phyloP scores from a whole-genome alignment of 1,140 invertebrate species.

The Trichoplusia ni region DNA sequence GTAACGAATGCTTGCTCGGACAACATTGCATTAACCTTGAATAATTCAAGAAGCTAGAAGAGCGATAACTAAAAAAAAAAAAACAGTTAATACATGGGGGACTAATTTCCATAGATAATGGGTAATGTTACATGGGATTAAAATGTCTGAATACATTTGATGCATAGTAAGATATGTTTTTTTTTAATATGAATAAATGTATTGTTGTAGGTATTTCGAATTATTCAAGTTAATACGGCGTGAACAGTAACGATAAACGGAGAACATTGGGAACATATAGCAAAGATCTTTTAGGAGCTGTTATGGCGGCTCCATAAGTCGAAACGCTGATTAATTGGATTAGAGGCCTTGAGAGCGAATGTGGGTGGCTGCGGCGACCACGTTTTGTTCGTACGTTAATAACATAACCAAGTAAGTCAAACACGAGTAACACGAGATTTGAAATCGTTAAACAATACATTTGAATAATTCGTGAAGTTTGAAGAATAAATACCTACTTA shows the following conservation, averaged over 20 bases:
- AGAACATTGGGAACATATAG: slow-evolving; percentile 16
- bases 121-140: background rate
- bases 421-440: slow-evolving; percentile 11
- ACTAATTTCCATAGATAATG: slow-evolving; percentile 20
- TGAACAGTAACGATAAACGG: slow-evolving; percentile 14
- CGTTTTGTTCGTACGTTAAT: slow-evolving; percentile 37
- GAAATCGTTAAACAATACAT: slow-evolving; percentile 18
- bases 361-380: slow-evolving; percentile 57
- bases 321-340: slow-evolving; percentile 34
- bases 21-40: slow-evolving; percentile 25
- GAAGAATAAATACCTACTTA: slow-evolving; percentile 58
- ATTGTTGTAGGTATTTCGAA: slow-evolving; percentile 6
- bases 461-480: no score
- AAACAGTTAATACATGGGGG: slow-evolving; percentile 1
- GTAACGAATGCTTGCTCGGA: background rate
- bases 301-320: slow-evolving; percentile 20
- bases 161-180: no score
- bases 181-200: slow-evolving; percentile 4
- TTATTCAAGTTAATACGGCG: slow-evolving; percentile 21
- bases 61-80: slow-evolving; percentile 10
- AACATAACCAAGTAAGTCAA: slow-evolving; percentile 12
- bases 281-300: slow-evolving; percentile 3
- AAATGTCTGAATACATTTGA: background rate
- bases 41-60: background rate
- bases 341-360: slow-evolving; percentile 52